A percentile compares a stretch with the other conserved stretches of the same genome.
Evolutionary conservation across 35 echinoderm and acorn worm genomes (phyloP).

Genomic region (Heliocidaris tuberculata): DNA sequence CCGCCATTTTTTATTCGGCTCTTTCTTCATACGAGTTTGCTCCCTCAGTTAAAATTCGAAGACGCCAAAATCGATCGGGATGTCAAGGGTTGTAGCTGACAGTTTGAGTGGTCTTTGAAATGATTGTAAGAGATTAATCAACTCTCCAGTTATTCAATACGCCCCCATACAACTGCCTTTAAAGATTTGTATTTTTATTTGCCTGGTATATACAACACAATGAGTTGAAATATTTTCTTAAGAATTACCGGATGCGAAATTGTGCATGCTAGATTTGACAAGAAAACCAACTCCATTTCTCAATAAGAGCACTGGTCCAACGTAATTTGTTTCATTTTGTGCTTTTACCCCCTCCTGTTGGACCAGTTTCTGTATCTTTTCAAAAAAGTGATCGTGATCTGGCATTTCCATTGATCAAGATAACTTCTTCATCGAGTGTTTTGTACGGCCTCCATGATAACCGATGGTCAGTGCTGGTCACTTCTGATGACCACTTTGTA

Average conservation of each 20-base stretch:
- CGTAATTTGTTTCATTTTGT: not conserved
- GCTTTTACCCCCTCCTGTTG: not conserved
- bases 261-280: not conserved
- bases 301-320: not conserved
- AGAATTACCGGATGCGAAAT: not conserved
- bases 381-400: not conserved
- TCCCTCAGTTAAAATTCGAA: slow-evolving; percentile 11
- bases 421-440: not conserved
- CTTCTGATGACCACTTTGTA: not conserved
- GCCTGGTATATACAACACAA: not conserved
- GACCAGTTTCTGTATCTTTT: not conserved
- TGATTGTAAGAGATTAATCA: not conserved
- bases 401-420: not conserved
- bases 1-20: slow-evolving; percentile 1
- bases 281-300: not conserved
- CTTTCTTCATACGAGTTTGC: not conserved
- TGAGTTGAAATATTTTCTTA: not conserved
- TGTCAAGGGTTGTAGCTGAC: not conserved
- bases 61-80: not conserved
- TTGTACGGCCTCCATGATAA: not conserved
- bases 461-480: not conserved
- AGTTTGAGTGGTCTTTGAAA: not conserved
- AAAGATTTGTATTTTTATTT: not conserved
- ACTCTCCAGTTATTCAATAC: not conserved
- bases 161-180: not conserved